Evolutionary conservation across 2,113 vertebrate species (phyloP), one percentile per base, ranked within the genome.

Genomic region (Chloropsis hardwickii): DNA sequence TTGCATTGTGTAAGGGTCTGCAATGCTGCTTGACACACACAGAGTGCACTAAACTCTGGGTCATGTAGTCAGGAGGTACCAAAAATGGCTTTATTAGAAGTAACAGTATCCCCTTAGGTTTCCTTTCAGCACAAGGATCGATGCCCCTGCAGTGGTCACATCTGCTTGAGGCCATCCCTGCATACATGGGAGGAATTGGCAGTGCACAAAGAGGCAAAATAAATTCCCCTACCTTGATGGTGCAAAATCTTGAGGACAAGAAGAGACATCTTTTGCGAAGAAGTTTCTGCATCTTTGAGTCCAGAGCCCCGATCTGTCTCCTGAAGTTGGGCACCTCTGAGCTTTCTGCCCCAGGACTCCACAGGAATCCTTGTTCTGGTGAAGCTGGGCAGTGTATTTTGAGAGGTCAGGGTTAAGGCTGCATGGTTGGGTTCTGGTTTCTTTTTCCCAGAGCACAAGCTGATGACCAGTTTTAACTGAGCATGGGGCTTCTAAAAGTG

Each of bases 121-220:
- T 31, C 40, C 24, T 45, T 64, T 64, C 54, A 58, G 56, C 28
- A 8, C 5, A 8, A 51, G 62, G 37, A 37, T 10, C 24, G 58
- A 24, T 77, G 69, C 8, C 14, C 7, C 29, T 42, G 58, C n/a
- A 22, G n/a, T 7, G 33, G 20, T 47, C 17, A 4, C 42, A 12
- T 11, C 13, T 22, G 56, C 28, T 33, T 25, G 3, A 9, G 31
- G 28, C 40, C 11, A 18, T 12, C 10, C 28, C 35, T 84, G 29
- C 5, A 0, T 5, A 40, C 12, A 1, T 2, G 12, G n/a, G 18
- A 58, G 50, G 18, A n/a, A 23, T 27, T 29, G 25, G 17, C n/a
- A 6, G 11, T 12, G 86, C 50, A 29, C 3, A 5, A 29, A 45
- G 33, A 12, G 11, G 4, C 10, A 33, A 25, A 69, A 31, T 17